Percentiles rank a stretch among this genome's conserved stretches.
phyloP scores from a whole-genome alignment of 92 coral and sea anemone species.

The Meandrina meandrites region DNA sequence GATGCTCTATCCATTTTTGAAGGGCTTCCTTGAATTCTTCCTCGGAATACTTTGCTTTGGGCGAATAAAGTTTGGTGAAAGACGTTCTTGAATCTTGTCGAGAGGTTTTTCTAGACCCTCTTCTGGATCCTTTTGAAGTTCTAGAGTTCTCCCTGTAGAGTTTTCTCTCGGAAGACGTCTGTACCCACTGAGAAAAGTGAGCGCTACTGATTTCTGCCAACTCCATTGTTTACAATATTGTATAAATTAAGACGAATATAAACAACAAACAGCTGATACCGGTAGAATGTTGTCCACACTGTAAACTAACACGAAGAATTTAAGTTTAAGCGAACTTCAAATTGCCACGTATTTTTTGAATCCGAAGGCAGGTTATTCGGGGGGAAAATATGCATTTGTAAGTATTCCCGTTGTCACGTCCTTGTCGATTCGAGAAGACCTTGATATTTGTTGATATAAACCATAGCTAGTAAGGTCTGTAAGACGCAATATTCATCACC shows the following conservation, averaged over 20 bases:
- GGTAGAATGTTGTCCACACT: background rate
- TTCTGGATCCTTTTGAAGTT: conserved; percentile 15
- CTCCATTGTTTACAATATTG: conserved; percentile 36
- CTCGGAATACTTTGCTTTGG: conserved; percentile 48
- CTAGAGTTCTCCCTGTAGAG: conserved; percentile 32
- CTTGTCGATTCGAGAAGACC: background rate
- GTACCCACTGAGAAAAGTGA: conserved; percentile 71
- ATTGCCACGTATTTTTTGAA: background rate
- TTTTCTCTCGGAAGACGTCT: conserved; percentile 19
- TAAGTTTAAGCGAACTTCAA: background rate
- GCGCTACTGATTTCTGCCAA: conserved; percentile 41
- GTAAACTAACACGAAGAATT: background rate
- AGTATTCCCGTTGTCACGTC: background rate
- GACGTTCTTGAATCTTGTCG: conserved; percentile 22
- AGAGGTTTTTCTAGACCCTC: conserved; percentile 19
- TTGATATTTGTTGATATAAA: background rate
- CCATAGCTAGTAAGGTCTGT: background rate
- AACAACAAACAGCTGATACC: background rate
- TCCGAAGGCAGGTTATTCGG: background rate
- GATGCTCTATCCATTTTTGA: conserved; percentile 59
- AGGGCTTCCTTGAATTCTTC: conserved; percentile 58
- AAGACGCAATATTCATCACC: background rate
- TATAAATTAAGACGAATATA: too few relatives aligned
- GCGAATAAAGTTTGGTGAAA: conserved; percentile 1
- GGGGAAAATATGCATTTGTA: background rate